These are phyloP conservation scores for Alethe diademata DNA, from an alignment of 2,113 vertebrate species.

Conservation along the genomic window DNA sequence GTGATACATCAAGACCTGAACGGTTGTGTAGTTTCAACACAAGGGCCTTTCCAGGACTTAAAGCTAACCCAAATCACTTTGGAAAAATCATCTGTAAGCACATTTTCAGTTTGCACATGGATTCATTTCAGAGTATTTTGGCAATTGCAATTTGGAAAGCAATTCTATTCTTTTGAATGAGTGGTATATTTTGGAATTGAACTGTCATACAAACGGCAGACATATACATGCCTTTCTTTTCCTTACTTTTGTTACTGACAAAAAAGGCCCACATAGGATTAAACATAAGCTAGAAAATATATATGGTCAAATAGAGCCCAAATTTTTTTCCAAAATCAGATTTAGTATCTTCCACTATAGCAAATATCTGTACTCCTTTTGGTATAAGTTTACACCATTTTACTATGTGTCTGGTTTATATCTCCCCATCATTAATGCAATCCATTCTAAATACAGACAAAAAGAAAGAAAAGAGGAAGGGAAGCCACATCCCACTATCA, in stretches of 20 bases:
- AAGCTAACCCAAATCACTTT: not conserved
- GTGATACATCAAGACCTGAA: not conserved
- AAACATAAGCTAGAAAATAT: not conserved
- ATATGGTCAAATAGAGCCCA: not conserved
- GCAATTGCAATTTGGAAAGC: not conserved
- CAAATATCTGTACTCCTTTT: not conserved
- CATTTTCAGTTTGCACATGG: not conserved
- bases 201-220: not conserved
- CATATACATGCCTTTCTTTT: not conserved
- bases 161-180: not conserved
- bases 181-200: not conserved
- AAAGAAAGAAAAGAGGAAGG: not conserved
- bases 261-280: not conserved
- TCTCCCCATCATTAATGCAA: not conserved
- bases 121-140: constrained; percentile 12
- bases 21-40: not conserved
- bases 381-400: not conserved
- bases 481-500: not conserved
- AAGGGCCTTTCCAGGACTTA: not conserved
- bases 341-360: not conserved
- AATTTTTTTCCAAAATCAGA: not conserved
- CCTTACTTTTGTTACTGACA: not conserved
- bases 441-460: not conserved
- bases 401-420: not conserved
- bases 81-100: not conserved